Conservation (phyloP, 2,113 vertebrate species). For the Diphyllodes magnificus region DNA sequence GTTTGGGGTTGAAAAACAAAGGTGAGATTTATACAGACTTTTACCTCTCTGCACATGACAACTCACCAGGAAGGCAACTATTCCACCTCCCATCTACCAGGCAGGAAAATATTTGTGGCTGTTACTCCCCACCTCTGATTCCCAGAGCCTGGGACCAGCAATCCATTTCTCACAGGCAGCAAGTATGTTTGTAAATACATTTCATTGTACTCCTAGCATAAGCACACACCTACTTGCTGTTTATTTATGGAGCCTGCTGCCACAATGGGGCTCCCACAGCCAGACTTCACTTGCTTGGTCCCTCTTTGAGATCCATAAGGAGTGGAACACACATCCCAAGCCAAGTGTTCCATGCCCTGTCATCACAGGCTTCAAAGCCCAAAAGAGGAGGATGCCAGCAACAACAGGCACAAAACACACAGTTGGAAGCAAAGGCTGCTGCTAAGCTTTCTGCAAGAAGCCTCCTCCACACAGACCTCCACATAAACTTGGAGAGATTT, state of each 20-base stretch:
- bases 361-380: neutral
- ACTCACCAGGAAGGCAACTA: neutral
- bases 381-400: neutral
- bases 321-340: neutral
- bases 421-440: neutral
- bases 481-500: too few relatives aligned
- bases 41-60: neutral
- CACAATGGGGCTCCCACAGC: neutral
- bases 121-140: neutral
- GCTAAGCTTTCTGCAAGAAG: neutral
- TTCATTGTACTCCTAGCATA: neutral
- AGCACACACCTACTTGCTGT: neutral
- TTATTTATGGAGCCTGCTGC: constrained; percentile 14
- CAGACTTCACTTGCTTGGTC: neutral
- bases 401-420: neutral
- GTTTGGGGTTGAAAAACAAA: neutral
- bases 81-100: neutral
- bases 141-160: neutral
- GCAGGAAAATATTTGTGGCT: neutral
- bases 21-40: neutral
- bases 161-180: neutral
- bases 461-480: neutral
- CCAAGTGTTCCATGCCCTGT: neutral
- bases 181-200: neutral
- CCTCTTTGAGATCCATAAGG: neutral